phyloP scores from a whole-genome alignment of 2,113 vertebrate genomes.

The Chiloscyllium plagiosum region DNA sequence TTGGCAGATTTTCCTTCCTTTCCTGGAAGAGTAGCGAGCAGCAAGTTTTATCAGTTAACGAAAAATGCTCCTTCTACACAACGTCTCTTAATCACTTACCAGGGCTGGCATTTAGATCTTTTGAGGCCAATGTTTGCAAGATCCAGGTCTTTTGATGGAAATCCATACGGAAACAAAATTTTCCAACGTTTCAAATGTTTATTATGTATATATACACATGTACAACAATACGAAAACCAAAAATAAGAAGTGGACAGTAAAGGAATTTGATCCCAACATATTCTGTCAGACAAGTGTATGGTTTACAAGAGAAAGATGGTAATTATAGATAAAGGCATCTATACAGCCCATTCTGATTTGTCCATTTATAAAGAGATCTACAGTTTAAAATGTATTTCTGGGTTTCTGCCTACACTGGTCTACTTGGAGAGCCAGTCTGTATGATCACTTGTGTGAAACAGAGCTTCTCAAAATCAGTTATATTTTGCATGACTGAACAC shows the following conservation, averaged over 20 bases:
- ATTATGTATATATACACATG: neutral
- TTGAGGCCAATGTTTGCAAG: neutral
- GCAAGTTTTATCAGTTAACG: neutral
- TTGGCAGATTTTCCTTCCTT: constrained; percentile 7
- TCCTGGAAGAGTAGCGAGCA: constrained; percentile 3
- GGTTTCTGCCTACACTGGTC: neutral
- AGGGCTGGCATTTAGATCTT: neutral
- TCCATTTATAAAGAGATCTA: neutral
- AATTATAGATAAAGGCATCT: neutral
- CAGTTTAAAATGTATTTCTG: neutral
- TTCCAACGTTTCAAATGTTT: neutral
- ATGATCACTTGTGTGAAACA: neutral
- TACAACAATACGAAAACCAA: neutral
- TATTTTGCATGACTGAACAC: neutral
- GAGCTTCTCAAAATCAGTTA: neutral
- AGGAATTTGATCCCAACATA: neutral
- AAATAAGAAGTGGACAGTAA: neutral
- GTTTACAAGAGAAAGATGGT: neutral
- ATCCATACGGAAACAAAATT: neutral
- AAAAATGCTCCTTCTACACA: neutral
- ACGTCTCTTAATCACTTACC: neutral
- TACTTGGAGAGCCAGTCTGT: neutral
- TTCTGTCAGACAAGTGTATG: neutral
- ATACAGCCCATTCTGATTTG: neutral
- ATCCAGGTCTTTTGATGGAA: neutral